A percentile compares a stretch with the other conserved stretches of the same genome.
Conservation (phyloP, 1,140 invertebrate species). For the Caenorhabditis tropicalis region DNA sequence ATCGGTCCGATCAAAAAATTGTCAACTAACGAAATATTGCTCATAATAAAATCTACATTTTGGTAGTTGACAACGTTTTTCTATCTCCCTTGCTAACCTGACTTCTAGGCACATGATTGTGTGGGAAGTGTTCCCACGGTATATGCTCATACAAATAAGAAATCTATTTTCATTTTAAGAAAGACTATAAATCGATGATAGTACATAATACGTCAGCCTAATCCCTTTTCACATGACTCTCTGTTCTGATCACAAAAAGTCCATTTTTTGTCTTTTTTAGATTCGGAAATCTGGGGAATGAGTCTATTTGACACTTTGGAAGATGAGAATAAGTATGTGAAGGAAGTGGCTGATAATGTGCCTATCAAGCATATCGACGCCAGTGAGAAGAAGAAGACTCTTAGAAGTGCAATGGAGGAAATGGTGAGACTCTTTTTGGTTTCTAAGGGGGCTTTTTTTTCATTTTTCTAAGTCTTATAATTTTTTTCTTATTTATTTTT, state of each 20-base stretch:
- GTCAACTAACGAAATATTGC: no score
- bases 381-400: conserved; percentile 50
- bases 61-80: background rate
- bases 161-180: no score
- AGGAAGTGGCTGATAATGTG: conserved; percentile 47
- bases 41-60: no score
- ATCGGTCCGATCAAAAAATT: no score
- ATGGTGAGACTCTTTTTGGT: background rate
- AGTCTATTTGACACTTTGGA: conserved; percentile 46
- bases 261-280: background rate
- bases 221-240: no score
- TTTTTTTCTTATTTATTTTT: no score
- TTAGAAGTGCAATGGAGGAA: conserved; percentile 51
- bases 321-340: conserved; percentile 51
- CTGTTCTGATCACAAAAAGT: background rate
- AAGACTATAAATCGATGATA: no score
- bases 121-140: no score
- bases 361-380: conserved; percentile 49
- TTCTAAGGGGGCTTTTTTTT: background rate
- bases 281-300: conserved; percentile 34
- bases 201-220: no score
- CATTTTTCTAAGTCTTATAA: no score
- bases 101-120: no score
- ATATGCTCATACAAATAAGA: no score
- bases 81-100: background rate